Conservation (phyloP, 2,797 vertebrate genomes). For the Fistularia tabacaria region DNA sequence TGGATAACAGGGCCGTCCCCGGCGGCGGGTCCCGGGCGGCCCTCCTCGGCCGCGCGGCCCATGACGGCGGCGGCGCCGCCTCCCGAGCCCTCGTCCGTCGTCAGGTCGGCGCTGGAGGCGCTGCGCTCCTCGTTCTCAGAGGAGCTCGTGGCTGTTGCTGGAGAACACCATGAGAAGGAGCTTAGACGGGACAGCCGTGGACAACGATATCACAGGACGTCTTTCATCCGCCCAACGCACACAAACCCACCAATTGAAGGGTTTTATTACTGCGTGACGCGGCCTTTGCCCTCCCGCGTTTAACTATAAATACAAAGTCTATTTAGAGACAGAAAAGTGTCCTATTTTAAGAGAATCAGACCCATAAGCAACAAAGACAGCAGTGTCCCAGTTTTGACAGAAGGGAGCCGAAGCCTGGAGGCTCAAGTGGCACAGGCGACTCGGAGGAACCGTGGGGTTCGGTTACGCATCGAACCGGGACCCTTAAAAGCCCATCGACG, state of each 20-base stretch:
- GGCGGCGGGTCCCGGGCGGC: constrained; percentile 75
- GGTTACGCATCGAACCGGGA: constrained; percentile 27
- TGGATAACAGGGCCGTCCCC: constrained; percentile 73
- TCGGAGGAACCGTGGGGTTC: constrained; percentile 36
- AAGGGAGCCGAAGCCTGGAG: constrained; percentile 65
- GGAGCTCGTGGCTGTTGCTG: constrained; percentile 95
- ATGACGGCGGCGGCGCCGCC: constrained; percentile 68
- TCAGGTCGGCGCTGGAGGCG: constrained; percentile 87
- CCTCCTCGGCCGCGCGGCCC: constrained; percentile 71
- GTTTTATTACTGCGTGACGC: constrained; percentile 29
- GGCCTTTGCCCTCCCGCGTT: constrained; percentile 48
- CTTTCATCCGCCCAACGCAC: too few relatives aligned
- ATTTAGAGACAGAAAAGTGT: constrained; percentile 65
- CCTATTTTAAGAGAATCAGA: constrained; percentile 70
- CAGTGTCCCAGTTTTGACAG: constrained; percentile 78
- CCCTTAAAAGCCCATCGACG: constrained; percentile 17
- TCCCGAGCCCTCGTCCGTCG: constrained; percentile 80
- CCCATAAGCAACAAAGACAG: constrained; percentile 76
- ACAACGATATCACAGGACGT: constrained; percentile 1
- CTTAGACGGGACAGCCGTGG: constrained; percentile 6
- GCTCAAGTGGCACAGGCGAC: constrained; percentile 59
- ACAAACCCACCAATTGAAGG: constrained; percentile 20
- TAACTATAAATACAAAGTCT: constrained; percentile 69
- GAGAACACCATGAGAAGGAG: constrained; percentile 12
- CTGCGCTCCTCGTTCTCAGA: constrained; percentile 97